Conservation (phyloP, 1,140 invertebrate species). For the Charaxes varanes region DNA sequence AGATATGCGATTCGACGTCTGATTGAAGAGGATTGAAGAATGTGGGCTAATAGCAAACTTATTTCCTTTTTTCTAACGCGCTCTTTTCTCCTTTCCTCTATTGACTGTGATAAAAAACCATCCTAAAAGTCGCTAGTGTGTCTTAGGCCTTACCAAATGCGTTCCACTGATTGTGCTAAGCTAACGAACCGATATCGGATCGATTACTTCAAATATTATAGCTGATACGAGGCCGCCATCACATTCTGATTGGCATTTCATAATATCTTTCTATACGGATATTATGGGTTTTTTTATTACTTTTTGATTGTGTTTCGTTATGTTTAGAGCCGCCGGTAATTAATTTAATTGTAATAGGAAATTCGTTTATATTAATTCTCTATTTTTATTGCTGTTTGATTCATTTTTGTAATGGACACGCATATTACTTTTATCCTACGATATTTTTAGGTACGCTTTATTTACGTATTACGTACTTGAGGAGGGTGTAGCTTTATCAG, state of each 20-base stretch:
- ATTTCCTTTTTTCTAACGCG: too few relatives aligned
- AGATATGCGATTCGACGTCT: too few relatives aligned
- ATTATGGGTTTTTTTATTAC: constrained; percentile 5
- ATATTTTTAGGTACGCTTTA: too few relatives aligned
- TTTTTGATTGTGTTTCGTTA: constrained; percentile 4
- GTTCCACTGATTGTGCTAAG: constrained; percentile 58
- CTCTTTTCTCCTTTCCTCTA: too few relatives aligned
- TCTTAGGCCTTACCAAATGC: constrained; percentile 46
- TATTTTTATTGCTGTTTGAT: background rate
- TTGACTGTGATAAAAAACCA: too few relatives aligned
- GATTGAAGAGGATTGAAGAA: too few relatives aligned
- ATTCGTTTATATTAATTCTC: background rate
- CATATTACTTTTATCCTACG: too few relatives aligned
- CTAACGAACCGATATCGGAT: constrained; percentile 24
- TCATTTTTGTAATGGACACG: too few relatives aligned
- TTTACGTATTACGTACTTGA: too few relatives aligned
- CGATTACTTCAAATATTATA: constrained; percentile 23
- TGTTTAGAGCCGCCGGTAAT: too few relatives aligned
- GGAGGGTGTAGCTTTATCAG: too few relatives aligned
- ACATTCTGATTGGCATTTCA: constrained; percentile 21
- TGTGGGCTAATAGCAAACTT: too few relatives aligned
- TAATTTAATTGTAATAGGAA: constrained; percentile 1
- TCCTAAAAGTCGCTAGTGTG: background rate
- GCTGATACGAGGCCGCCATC: constrained; percentile 14
- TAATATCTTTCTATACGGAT: constrained; percentile 12